phyloP scores from a whole-genome alignment of 2,113 vertebrate genomes.

The Columba janthina region DNA sequence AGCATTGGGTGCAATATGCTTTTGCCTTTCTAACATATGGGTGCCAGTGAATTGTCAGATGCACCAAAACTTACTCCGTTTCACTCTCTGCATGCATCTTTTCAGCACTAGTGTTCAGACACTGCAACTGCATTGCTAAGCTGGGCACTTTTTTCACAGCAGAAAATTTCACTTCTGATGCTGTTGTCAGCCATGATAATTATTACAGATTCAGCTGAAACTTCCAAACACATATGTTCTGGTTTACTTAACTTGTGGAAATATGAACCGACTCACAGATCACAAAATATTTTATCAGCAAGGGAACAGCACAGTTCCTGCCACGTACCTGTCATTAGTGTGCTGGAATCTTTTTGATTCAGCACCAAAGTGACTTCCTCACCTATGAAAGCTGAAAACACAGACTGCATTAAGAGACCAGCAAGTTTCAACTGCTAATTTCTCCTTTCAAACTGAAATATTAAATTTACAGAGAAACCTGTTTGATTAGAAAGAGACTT shows the following conservation, averaged over 20 bases:
- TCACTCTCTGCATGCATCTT: rapidly evolving
- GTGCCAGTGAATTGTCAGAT: too few species aligned
- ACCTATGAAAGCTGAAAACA: not conserved
- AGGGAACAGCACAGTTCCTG: not conserved
- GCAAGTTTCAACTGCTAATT: not conserved
- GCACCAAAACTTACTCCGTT: not conserved
- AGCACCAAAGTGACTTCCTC: not conserved
- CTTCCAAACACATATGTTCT: rapidly evolving
- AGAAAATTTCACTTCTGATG: not conserved
- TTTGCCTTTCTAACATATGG: not conserved
- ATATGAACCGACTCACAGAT: not conserved
- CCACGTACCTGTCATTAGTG: not conserved
- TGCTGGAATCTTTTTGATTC: not conserved
- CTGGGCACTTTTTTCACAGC: not conserved
- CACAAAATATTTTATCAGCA: not conserved
- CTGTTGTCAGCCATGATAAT: not conserved
- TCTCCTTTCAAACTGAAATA: slow-evolving; percentile 8
- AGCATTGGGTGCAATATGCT: not conserved
- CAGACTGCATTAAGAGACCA: not conserved
- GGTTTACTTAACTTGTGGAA: not conserved
- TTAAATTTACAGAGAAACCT: not conserved
- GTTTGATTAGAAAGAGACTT: not conserved
- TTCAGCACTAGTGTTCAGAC: not conserved
- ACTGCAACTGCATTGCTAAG: not conserved
- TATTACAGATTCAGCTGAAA: not conserved